These are phyloP conservation scores for Busseola fusca DNA, from an alignment of 2,888 invertebrate species.

Conservation along the genomic window DNA sequence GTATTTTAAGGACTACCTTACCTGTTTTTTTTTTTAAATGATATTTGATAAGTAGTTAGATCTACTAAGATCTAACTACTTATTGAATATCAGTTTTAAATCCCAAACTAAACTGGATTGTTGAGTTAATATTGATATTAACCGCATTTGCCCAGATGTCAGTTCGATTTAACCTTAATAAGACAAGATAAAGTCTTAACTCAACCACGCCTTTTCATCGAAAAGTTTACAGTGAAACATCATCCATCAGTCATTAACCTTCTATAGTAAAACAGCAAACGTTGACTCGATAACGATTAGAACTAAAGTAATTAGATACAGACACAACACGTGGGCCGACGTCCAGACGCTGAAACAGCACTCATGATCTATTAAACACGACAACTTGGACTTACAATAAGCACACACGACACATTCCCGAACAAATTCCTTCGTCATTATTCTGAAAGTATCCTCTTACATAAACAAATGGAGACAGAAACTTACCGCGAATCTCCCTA, in stretches of 20 bases:
- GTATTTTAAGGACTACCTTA: no score
- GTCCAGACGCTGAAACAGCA: constrained; percentile 78
- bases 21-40: no score
- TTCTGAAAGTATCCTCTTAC: constrained; percentile 70
- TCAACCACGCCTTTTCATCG: constrained; percentile 1
- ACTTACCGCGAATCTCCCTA: constrained; percentile 56
- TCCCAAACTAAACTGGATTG: background rate
- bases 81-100: background rate
- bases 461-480: constrained; percentile 68
- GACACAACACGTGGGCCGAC: constrained; percentile 60
- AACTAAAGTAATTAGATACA: constrained; percentile 55
- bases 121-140: background rate
- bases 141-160: constrained; percentile 22
- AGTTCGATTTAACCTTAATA: constrained; percentile 12
- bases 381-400: constrained; percentile 76
- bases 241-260: constrained; percentile 53
- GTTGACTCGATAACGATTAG: constrained; percentile 36
- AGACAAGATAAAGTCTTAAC: constrained; percentile 5
- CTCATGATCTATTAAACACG: constrained; percentile 68
- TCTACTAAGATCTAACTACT: no score
- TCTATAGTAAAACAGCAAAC: constrained; percentile 41
- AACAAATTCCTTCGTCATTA: constrained; percentile 71
- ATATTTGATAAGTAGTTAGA: no score
- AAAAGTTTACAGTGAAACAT: background rate
- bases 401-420: constrained; percentile 74